A percentile compares a stretch with the other conserved stretches of the same genome.
phyloP scores from a whole-genome alignment of 2,797 vertebrate genomes.

The Glyptemys insculpta region DNA sequence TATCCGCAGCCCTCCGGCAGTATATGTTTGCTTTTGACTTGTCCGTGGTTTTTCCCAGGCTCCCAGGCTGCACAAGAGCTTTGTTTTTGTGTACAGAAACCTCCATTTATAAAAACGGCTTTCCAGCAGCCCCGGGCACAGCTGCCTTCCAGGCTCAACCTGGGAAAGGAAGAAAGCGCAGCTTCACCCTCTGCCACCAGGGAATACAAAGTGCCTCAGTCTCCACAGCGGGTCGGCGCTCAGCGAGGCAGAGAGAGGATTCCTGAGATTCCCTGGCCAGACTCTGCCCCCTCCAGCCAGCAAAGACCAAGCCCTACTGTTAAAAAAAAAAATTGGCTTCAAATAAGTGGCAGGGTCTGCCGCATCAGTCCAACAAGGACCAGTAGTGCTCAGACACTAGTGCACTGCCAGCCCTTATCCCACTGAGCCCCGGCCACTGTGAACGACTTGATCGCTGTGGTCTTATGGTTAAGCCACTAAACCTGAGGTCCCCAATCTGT shows the following conservation, averaged over 20 bases:
- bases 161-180: background rate
- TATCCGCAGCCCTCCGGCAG: slow-evolving; percentile 66
- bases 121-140: background rate
- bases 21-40: slow-evolving; percentile 78
- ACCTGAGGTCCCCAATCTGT: background rate
- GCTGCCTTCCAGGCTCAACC: background rate
- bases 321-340: background rate
- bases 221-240: background rate
- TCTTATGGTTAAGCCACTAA: background rate
- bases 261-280: background rate
- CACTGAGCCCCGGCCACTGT: background rate
- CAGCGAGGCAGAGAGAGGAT: background rate
- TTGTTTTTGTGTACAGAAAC: slow-evolving; percentile 44
- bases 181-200: background rate
- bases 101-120: slow-evolving; percentile 8
- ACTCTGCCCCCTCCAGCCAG: background rate
- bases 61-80: slow-evolving; percentile 49
- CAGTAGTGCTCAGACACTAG: background rate
- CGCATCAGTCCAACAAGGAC: background rate
- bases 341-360: background rate
- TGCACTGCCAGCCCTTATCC: background rate
- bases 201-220: background rate
- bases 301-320: background rate
- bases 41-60: slow-evolving; percentile 76
- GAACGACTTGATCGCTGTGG: background rate